A percentile compares a stretch with the other conserved stretches of the same genome.
These are phyloP conservation scores for Drosophila albomicans DNA, from an alignment of 1,140 invertebrate genomes.

Conservation along the genomic window DNA sequence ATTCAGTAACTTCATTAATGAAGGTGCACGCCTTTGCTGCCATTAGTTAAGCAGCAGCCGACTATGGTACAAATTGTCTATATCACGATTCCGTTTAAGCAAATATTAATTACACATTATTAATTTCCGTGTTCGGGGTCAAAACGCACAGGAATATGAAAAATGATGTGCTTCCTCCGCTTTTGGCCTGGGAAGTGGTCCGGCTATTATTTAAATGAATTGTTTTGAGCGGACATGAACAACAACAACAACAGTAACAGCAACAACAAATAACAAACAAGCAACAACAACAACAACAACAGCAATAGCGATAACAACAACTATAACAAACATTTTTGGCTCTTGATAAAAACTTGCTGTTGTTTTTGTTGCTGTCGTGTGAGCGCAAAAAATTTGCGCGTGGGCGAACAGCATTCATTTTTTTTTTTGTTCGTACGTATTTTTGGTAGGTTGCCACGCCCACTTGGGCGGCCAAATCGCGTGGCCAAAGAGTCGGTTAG, in stretches of 20 bases:
- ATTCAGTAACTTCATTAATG: background rate
- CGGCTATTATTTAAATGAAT: slow-evolving; percentile 81
- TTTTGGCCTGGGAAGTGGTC: slow-evolving; percentile 58
- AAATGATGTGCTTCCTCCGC: slow-evolving; percentile 76
- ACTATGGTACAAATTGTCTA: slow-evolving; percentile 13
- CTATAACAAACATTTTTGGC: slow-evolving; percentile 39
- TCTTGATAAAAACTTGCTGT: slow-evolving; percentile 53
- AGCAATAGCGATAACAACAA: slow-evolving; percentile 28
- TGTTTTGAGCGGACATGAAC: slow-evolving; percentile 61
- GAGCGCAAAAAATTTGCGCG: slow-evolving; percentile 48
- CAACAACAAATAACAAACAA: slow-evolving; percentile 12
- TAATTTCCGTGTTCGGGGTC: slow-evolving; percentile 66
- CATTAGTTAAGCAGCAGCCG: background rate
- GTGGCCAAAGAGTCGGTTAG: slow-evolving; percentile 29
- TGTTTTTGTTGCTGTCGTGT: slow-evolving; percentile 20
- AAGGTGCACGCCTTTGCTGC: background rate
- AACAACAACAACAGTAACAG: slow-evolving; percentile 34
- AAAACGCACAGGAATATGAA: slow-evolving; percentile 67
- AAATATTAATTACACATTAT: slow-evolving; percentile 82
- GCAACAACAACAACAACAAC: slow-evolving; percentile 30
- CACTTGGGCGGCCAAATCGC: background rate
- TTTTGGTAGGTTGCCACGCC: slow-evolving; percentile 25
- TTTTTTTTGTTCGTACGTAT: background rate
- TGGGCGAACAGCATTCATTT: slow-evolving; percentile 54
- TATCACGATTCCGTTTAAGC: slow-evolving; percentile 45